These are phyloP conservation scores for Morpho achilles DNA, from an alignment of 2,888 invertebrate species.

Conservation along the genomic window DNA sequence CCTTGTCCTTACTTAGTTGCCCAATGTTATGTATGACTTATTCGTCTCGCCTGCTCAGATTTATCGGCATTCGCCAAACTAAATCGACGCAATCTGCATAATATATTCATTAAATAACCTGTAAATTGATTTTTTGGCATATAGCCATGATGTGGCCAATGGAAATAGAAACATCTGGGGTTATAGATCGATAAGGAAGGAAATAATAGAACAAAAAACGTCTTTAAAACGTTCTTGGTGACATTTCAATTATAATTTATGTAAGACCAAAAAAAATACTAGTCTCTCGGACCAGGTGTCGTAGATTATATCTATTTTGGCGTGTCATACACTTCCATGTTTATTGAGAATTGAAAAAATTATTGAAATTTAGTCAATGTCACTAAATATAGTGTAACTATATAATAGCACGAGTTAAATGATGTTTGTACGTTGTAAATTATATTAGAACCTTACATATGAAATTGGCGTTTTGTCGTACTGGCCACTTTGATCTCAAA, in stretches of 20 bases:
- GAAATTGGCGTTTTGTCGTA: too few relatives aligned
- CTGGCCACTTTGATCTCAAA: too few relatives aligned
- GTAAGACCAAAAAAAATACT: slow-evolving; percentile 22
- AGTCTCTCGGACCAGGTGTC: slow-evolving; percentile 22
- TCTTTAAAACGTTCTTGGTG: slow-evolving; percentile 40
- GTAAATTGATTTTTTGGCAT: slow-evolving; percentile 62
- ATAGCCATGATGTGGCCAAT: slow-evolving; percentile 37
- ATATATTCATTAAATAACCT: slow-evolving; percentile 63
- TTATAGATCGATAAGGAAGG: slow-evolving; percentile 48
- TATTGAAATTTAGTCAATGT: slow-evolving; percentile 7
- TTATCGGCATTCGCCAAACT: slow-evolving; percentile 63
- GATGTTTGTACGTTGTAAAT: too few relatives aligned
- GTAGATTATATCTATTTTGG: slow-evolving; percentile 24
- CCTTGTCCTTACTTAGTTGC: slow-evolving; percentile 57
- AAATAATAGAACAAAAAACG: slow-evolving; percentile 47
- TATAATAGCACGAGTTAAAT: not conserved
- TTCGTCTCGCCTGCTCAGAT: slow-evolving; percentile 66
- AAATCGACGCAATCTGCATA: slow-evolving; percentile 62
- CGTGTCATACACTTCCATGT: slow-evolving; percentile 7
- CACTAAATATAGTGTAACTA: slow-evolving; percentile 5
- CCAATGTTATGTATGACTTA: slow-evolving; percentile 77
- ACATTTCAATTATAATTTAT: slow-evolving; percentile 47
- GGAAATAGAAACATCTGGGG: slow-evolving; percentile 45
- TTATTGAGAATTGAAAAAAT: slow-evolving; percentile 6
- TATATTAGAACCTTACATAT: too few relatives aligned